phyloP scores from a whole-genome alignment of 2,113 vertebrate genomes.

The Elephantulus edwardii region DNA sequence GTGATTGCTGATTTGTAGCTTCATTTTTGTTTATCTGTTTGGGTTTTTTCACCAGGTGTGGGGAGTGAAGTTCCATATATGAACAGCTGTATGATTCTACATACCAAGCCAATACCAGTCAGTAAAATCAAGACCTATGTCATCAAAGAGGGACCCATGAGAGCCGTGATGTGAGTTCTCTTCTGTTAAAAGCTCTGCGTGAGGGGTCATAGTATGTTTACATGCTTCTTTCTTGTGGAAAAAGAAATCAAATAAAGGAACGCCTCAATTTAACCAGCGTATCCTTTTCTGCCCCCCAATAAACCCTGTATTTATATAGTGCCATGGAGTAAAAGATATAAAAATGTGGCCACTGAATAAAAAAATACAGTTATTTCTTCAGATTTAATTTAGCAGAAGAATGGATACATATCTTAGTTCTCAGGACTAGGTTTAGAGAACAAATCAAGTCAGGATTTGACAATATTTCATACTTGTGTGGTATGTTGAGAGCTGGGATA shows the following conservation, averaged over 20 bases:
- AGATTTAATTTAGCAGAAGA: background rate
- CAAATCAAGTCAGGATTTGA: no score
- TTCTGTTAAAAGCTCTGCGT: background rate
- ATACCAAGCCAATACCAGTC: background rate
- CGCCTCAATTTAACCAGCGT: fast-evolving
- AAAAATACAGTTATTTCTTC: background rate
- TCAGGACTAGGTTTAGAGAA: background rate
- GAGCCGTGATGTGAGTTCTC: slow-evolving; percentile 78
- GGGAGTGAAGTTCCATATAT: slow-evolving; percentile 55
- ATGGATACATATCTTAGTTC: background rate
- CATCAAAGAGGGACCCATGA: slow-evolving; percentile 43
- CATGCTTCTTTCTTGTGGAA: background rate
- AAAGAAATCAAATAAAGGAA: no score
- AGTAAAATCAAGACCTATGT: slow-evolving; percentile 66
- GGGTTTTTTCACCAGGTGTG: slow-evolving; percentile 1
- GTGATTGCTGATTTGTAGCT: background rate
- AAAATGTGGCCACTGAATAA: no score
- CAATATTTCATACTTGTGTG: background rate
- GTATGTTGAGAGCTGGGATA: no score
- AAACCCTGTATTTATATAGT: background rate
- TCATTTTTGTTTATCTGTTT: background rate
- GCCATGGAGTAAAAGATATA: no score
- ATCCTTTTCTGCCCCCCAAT: background rate
- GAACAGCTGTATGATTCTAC: slow-evolving; percentile 46
- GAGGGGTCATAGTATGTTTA: background rate